Percentiles rank a stretch among this genome's conserved stretches.
Conservation (phyloP, 2,113 vertebrate species). For the Platycercus adscitus region DNA sequence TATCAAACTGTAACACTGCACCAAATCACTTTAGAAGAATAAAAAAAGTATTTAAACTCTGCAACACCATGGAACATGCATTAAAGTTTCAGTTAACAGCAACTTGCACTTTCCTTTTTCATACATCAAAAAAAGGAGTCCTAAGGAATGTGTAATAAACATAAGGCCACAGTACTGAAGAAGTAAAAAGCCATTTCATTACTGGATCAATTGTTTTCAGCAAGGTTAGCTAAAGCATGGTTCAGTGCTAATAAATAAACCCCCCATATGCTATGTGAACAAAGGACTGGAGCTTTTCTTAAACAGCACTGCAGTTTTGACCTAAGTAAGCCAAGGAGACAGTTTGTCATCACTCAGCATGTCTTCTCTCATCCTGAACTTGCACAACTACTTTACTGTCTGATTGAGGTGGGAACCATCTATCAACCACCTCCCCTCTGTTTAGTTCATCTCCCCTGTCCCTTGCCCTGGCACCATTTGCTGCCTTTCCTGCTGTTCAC, state of each 20-base stretch:
- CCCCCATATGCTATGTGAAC: not conserved
- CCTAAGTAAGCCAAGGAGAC: conserved; percentile 4
- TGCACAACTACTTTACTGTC: not conserved
- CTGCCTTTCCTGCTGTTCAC: not conserved
- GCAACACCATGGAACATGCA: not conserved
- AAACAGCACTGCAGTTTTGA: not conserved
- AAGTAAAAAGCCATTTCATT: not conserved
- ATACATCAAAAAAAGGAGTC: not conserved
- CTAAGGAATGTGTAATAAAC: not conserved
- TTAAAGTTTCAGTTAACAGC: not conserved
- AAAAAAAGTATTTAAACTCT: not conserved
- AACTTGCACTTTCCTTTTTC: not conserved
- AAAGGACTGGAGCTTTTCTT: not conserved
- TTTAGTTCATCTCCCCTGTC: not conserved
- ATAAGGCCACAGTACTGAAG: not conserved
- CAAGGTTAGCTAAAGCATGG: not conserved
- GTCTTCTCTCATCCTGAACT: not conserved
- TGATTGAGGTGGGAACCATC: not conserved
- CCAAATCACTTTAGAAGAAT: not conserved
- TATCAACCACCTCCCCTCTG: not conserved
- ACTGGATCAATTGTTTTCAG: not conserved
- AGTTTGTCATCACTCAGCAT: not conserved
- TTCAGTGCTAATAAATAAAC: not conserved
- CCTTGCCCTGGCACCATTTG: not conserved
- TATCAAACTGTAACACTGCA: conserved; percentile 46